These are phyloP conservation scores for Megalops cyprinoides DNA, from an alignment of 2,797 vertebrate species.

Conservation along the genomic window DNA sequence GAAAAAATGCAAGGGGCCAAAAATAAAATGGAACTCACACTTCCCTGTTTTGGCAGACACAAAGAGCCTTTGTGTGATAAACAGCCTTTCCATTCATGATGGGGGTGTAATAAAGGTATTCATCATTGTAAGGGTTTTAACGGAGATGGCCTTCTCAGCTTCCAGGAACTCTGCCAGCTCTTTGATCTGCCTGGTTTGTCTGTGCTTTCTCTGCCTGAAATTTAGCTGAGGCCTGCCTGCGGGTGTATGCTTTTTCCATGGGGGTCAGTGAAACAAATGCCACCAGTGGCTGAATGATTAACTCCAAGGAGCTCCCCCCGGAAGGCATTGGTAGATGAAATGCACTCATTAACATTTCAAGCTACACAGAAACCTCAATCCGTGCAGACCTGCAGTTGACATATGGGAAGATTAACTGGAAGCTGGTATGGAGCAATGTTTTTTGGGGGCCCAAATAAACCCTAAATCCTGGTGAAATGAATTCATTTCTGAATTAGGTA, in stretches of 20 bases:
- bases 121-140: constrained; percentile 1
- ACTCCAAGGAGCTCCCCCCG: neutral
- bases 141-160: neutral
- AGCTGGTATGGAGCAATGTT: neutral
- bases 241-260: neutral
- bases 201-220: neutral
- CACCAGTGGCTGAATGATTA: constrained; percentile 6
- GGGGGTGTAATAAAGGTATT: neutral
- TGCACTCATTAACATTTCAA: constrained; percentile 9
- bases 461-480: too few species aligned
- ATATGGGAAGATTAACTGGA: neutral
- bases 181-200: constrained; percentile 11
- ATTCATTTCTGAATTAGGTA: too few species aligned
- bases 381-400: neutral
- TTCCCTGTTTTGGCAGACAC: neutral
- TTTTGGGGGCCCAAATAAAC: neutral
- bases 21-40: neutral
- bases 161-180: constrained; percentile 12
- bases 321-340: neutral
- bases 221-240: neutral
- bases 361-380: neutral
- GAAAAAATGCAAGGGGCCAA: neutral
- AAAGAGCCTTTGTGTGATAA: constrained; percentile 16
- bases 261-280: neutral
- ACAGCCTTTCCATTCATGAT: neutral